These are phyloP conservation scores for Pseudomyrmex flavicornis DNA, from an alignment of 1,140 invertebrate species.

Conservation along the genomic window DNA sequence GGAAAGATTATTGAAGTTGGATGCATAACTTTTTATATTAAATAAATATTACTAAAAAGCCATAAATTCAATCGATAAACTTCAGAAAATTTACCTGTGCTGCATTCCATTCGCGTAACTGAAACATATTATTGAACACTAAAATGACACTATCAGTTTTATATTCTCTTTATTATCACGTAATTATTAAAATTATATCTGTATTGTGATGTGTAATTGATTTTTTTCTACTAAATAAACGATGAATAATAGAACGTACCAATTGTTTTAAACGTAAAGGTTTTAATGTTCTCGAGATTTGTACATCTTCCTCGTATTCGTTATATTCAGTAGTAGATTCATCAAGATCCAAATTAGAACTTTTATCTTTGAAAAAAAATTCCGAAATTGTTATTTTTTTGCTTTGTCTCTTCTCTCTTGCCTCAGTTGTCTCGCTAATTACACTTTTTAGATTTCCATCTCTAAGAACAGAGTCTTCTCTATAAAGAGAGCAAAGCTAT, in stretches of 20 bases:
- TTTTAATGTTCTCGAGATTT: neutral
- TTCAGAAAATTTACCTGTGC: conserved; percentile 49
- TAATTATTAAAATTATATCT: neutral
- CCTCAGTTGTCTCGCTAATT: neutral
- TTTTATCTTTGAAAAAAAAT: neutral
- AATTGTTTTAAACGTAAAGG: conserved; percentile 29
- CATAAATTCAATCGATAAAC: neutral
- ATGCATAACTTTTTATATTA: too few relatives aligned
- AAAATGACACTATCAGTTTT: neutral
- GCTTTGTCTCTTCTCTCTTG: neutral
- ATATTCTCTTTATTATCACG: neutral
- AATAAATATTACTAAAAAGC: too few relatives aligned
- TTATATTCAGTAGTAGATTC: conserved; percentile 41
- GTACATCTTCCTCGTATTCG: conserved; percentile 69
- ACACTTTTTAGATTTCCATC: neutral
- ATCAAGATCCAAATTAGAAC: neutral
- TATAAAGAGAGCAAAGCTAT: conserved; percentile 11
- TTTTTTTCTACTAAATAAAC: neutral
- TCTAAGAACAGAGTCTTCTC: neutral
- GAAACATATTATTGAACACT: conserved; percentile 41
- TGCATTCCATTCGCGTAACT: conserved; percentile 52
- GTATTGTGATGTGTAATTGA: neutral
- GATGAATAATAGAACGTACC: conserved; percentile 11
- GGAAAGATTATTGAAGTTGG: too few relatives aligned
- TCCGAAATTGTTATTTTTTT: neutral